phyloP scores from a whole-genome alignment of 1,140 invertebrate genomes.

The Drosophila lini region DNA sequence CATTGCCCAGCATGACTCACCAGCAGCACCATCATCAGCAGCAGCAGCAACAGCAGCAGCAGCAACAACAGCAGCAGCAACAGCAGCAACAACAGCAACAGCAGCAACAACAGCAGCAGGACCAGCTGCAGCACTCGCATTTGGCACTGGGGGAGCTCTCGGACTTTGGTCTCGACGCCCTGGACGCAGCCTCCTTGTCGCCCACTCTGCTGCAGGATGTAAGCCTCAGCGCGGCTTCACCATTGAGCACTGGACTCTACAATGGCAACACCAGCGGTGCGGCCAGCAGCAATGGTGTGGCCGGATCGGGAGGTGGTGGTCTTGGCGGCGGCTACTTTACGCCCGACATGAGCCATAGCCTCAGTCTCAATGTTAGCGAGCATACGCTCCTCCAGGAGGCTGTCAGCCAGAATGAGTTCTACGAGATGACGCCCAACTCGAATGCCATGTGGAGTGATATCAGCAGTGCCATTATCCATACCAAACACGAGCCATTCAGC shows the following conservation, averaged over 20 bases:
- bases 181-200: slow-evolving; percentile 77
- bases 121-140: slow-evolving; percentile 43
- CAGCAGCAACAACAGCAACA: slow-evolving; percentile 48
- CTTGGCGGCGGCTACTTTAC: slow-evolving; percentile 38
- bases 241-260: slow-evolving; percentile 49
- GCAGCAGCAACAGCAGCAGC: slow-evolving; percentile 46
- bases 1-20: slow-evolving; percentile 66
- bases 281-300: slow-evolving; percentile 16
- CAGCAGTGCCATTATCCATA: slow-evolving; percentile 77
- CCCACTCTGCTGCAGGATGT: slow-evolving; percentile 81
- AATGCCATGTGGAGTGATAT: slow-evolving; percentile 84
- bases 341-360: slow-evolving; percentile 56
- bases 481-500: slow-evolving; percentile 88
- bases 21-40: slow-evolving; percentile 64
- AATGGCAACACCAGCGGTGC: slow-evolving; percentile 56
- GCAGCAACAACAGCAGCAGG: slow-evolving; percentile 43
- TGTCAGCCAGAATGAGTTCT: slow-evolving; percentile 46
- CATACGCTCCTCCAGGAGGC: slow-evolving; percentile 58
- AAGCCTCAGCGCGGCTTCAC: slow-evolving; percentile 69
- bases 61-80: slow-evolving; percentile 47
- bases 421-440: slow-evolving; percentile 74
- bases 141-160: slow-evolving; percentile 69
- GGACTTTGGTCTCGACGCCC: slow-evolving; percentile 74
- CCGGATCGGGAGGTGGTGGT: slow-evolving; percentile 2
- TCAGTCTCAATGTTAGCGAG: slow-evolving; percentile 60